Evolutionary conservation across 1,140 invertebrate genomes (phyloP), one percentile per base, ranked within the genome.

Genomic region (Cepaea nemoralis): DNA sequence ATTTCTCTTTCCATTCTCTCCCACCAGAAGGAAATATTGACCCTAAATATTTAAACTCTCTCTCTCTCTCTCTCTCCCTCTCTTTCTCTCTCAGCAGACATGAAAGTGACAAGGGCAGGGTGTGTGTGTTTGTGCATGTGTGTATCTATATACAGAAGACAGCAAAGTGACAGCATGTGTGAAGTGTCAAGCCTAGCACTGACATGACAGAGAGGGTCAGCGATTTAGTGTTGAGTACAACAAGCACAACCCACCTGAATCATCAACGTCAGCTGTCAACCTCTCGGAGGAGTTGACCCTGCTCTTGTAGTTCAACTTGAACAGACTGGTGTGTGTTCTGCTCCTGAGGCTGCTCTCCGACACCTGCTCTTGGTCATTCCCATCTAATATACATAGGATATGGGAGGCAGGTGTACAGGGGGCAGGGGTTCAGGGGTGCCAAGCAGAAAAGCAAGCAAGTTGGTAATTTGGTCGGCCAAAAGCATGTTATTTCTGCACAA

Each of bases 361-460:
- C 27, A 89, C 87, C 69, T 87, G 87, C n/a, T 85, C 84, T 31
- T 89, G 87, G 94, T 94, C 77, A 93, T 93, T 88, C 66, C 90
- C 86, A 90, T 87, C 91, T 92, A 83, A 55, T 81, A 84, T 79
- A 71, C 40, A 73, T n/a, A 1, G 40, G 22, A 12, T 27, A 45
- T 24, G n/a, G 37, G 33, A 70, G 67, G 22, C 8, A 27, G 69
- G 35, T 8, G 24, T 6, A 24, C 22, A 14, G 40, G n/a, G 24
- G 69, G 19, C n/a, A 71, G 27, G 37, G 12, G 19, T 35, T 37
- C 6, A 12, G 67, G 67, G 31, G 35, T 12, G 24, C 3, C 39
- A 71, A 45, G 31, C 2, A 39, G 10, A 71, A 71, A 45, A 71
- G 69, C 69, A 71, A 45, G 69, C 35, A 40, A 45, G 40, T 8